Conservation (phyloP, 2,797 vertebrate species). For the Hippoglossus hippoglossus region DNA sequence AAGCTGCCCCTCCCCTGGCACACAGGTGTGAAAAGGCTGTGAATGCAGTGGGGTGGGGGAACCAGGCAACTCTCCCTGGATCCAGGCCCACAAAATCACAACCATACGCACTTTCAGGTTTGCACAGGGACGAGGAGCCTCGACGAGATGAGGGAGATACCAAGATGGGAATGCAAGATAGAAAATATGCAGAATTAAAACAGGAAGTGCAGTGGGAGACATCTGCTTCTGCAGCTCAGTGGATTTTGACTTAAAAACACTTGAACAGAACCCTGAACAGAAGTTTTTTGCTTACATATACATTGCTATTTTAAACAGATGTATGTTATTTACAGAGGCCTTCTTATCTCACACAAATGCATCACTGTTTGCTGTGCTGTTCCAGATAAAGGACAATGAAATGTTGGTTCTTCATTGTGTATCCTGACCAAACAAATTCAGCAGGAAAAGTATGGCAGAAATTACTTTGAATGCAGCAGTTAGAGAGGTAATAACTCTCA, state of each 20-base stretch:
- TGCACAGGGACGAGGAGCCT: slow-evolving; percentile 15
- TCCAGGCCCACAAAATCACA: slow-evolving; percentile 47
- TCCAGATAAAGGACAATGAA: slow-evolving; percentile 10
- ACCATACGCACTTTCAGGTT: slow-evolving; percentile 44
- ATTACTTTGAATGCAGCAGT: slow-evolving; percentile 6
- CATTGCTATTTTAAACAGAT: slow-evolving; percentile 45
- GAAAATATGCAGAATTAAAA: slow-evolving; percentile 37
- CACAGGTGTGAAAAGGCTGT: slow-evolving; percentile 67
- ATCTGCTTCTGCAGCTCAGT: slow-evolving; percentile 9
- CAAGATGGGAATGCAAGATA: slow-evolving; percentile 43
- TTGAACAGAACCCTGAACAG: slow-evolving; percentile 17
- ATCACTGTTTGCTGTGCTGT: slow-evolving; percentile 3
- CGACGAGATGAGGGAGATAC: slow-evolving; percentile 23
- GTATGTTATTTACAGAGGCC: slow-evolving; percentile 39
- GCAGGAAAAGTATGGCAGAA: slow-evolving; percentile 16
- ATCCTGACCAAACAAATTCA: slow-evolving; percentile 14
- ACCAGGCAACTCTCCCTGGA: slow-evolving; percentile 18
- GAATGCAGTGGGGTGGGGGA: slow-evolving; percentile 15
- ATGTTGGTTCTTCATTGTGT: slow-evolving; percentile 10
- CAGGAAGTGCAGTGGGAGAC: slow-evolving; percentile 4
- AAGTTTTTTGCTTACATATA: slow-evolving; percentile 35
- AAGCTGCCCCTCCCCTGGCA: slow-evolving; percentile 40
- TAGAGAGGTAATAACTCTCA: slow-evolving; percentile 33
- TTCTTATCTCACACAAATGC: slow-evolving; percentile 46
- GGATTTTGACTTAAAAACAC: slow-evolving; percentile 48